Evolutionary conservation across 2,113 vertebrate species (phyloP).

Genomic region (Ariopsis seemanni): DNA sequence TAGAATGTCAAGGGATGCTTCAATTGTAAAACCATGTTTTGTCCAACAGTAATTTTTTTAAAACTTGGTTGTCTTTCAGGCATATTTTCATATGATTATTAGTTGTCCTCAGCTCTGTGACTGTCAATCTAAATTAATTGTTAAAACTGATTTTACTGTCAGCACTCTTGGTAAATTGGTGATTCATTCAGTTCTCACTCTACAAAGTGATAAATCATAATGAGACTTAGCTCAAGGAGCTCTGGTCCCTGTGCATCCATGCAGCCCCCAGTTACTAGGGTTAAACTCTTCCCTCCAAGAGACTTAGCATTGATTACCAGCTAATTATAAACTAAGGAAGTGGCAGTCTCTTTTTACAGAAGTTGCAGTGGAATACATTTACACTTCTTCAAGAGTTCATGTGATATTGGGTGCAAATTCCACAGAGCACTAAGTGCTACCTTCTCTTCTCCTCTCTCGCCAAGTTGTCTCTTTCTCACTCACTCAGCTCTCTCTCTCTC

Average conservation of each 20-base stretch:
- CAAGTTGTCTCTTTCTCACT: constrained; percentile 48
- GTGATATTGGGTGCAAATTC: constrained; percentile 72
- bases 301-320: constrained; percentile 74
- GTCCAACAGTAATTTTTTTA: neutral
- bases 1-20: neutral
- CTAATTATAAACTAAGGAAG: constrained; percentile 79
- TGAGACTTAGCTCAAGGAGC: constrained; percentile 7
- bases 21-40: neutral
- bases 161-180: constrained; percentile 14
- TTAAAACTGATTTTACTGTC: constrained; percentile 14
- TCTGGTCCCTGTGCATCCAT: constrained; percentile 1
- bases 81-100: neutral
- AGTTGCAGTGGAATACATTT: constrained; percentile 77
- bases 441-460: constrained; percentile 51
- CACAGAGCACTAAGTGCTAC: constrained; percentile 67
- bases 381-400: constrained; percentile 70
- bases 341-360: constrained; percentile 74
- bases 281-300: constrained; percentile 44
- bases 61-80: neutral
- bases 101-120: neutral
- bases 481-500: constrained; percentile 49
- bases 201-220: constrained; percentile 38
- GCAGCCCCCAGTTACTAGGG: constrained; percentile 7
- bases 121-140: constrained; percentile 19
- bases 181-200: constrained; percentile 12